Evolutionary conservation across 2,113 vertebrate genomes (phyloP), one percentile per base, ranked within the genome.

Genomic region (Erythrolamprus reginae): DNA sequence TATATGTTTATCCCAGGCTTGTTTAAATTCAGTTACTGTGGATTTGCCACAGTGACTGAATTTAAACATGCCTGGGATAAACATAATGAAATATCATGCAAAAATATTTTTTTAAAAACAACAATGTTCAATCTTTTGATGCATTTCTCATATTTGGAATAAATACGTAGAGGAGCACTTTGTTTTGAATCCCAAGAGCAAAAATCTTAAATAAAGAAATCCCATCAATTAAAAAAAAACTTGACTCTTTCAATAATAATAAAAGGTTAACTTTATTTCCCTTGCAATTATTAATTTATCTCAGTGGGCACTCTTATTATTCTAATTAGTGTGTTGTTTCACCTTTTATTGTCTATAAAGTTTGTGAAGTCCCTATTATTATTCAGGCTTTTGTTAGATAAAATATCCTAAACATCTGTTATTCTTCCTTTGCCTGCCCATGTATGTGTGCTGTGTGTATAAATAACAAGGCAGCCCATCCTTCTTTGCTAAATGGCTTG

Each of bases 231-330:
- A 6, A 88, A 47, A 47, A 47, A 4, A 65, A 93, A 92, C 83
- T 92, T 94, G 95, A 92, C 91, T 84, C 89, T 91, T 83, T 83
- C 86, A 58, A 89, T 89, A 95, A 52, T 92, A 87, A 90, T 97
- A 91, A 93, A 90, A 89, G 82, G 4, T 94, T 95, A 93, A 90
- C 88, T 95, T 93, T 91, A 93, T 95, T 97, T 96, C 89, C 53
- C 45, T 93, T 94, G 86, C 92, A 90, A 65, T 88, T 77, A 10
- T 94, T 93, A 94, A 90, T 93, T 91, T 48, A 83, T 77, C 55
- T 95, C 91, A 58, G 93, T 87, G 4, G 91, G 93, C 51, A 89
- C 92, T 92, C 91, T 88, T 93, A 93, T 96, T 95, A 94, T 93
- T 94, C 89, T 93, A 45, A 93, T 94, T 94, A 87, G 87, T 91